Evolutionary conservation across 2,888 invertebrate species (phyloP), one percentile per base, ranked within the genome.

Genomic region (Octonoba sinensis): DNA sequence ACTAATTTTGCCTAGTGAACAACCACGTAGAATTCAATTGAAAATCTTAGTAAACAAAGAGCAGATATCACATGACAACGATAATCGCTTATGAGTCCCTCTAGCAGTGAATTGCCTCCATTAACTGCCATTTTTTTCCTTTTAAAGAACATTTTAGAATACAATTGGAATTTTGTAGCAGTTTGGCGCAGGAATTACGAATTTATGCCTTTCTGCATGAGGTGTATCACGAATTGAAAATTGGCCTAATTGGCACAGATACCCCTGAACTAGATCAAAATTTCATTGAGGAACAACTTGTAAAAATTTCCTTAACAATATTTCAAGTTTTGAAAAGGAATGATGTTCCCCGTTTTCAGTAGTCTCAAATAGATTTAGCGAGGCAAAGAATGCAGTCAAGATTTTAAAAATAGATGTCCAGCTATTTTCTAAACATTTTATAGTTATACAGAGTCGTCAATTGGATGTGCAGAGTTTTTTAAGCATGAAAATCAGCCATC

Each of bases 401-500:
- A 60, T 27, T 15, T 2, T 64, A 64, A 27, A 64, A 64, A n/a
- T 36, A 44, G 24, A 64, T 16, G 64, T 64, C 44, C 24, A 27
- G 64, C 36, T 64, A 6, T 64, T 64, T 64, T 64, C 36, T 16
- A 64, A n/a, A 18, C 64, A 13, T 16, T 64, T 64, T 24, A 64
- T 64, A 24, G 20, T 64, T 64, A 24, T 36, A 64, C 64, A 64
- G 27, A 64, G 36, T 44, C 11, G 36, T 36, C 11, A 64, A 36
- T 36, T 64, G 16, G 64, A 64, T 64, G 1, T 64, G 36, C 3
- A 24, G 4, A 62, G 1, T 62, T 27, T 62, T 62, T 24, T 24
- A 62, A 62, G 24, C 27, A 62, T 22, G 62, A 62, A 62, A 62
- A 62, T 62, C 62, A 22, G 13, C 64, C 44, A 64, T 64, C 16